Base-by-base conservation (phyloP, 2,888 invertebrate genomes). In the Mechanitis mazaeus region DNA sequence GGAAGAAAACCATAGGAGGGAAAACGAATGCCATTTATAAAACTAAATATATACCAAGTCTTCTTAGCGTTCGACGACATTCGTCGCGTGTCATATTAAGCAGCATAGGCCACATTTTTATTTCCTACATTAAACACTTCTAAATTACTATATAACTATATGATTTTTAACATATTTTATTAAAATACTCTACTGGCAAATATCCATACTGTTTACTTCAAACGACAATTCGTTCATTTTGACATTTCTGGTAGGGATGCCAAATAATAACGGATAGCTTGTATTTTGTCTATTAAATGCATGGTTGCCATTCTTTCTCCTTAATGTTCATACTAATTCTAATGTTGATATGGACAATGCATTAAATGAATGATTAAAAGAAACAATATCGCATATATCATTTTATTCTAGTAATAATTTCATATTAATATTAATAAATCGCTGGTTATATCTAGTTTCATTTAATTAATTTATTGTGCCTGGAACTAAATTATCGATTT, bases 1-100 rank as follows among this genome's bases (percentile, higher is more conserved):
- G 74, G 72, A 78, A 81, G 79, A 84, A 85, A 84, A 81, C 77
- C 83, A 84, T 83, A 89, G 87, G 90, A 89, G 89, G 89, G 90
- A 89, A 89, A 89, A 87, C 81, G 87, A 83, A 87, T 84, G 89
- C 87, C 85, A 86, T 85, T 80, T 80, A 75, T 73, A 81, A 80
- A 79, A 85, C 87, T 85, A 86, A 86, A 85, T 85, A 82, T 88
- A 88, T 92, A 96, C 96, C 96, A 79, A 97, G 93, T 91, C 95
- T 94, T 78, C 97, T 93, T 80, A 97, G 93, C 90, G 94, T 94
- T 79, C 95, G 94, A 85, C 95, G 94, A 86, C 96, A 97, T 87
- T 97, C 97, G 87, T 97, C 96, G 81, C 94, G 94, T 75, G 95
- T 94, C 94, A 96, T 94, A 90, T 97, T 95, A 73, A 95, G 90